These are phyloP conservation scores for Brachycybe producta DNA, from an alignment of 2,888 invertebrate genomes.

Conservation along the genomic window DNA sequence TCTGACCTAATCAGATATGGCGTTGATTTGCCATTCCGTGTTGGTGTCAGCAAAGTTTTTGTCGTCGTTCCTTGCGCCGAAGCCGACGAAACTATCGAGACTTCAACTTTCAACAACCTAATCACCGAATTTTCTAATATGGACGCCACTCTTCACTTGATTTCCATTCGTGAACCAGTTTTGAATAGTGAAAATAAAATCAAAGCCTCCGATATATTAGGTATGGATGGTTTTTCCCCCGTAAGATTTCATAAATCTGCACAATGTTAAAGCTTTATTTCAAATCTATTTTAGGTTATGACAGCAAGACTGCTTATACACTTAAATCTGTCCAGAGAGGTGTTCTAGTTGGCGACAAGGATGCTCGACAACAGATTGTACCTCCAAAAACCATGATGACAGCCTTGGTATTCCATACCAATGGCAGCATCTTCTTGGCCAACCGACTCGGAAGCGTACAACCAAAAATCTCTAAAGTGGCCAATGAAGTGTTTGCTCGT, in stretches of 20 bases:
- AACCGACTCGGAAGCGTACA: conserved; percentile 27
- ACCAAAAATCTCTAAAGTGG: conserved; percentile 28
- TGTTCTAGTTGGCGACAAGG: conserved; percentile 27
- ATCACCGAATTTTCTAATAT: conserved; percentile 29
- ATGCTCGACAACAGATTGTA: conserved; percentile 29
- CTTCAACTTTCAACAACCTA: conserved; percentile 29
- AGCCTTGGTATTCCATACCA: conserved; percentile 34
- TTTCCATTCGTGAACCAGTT: conserved; percentile 25
- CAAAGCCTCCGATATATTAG: conserved; percentile 21
- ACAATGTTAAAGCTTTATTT: not conserved
- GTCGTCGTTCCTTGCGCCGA: conserved; percentile 35
- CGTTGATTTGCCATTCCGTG: conserved; percentile 34
- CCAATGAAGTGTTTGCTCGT: conserved; percentile 32
- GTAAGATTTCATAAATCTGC: not conserved
- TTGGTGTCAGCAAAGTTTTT: conserved; percentile 38
- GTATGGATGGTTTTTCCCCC: conserved; percentile 4
- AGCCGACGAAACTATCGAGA: conserved; percentile 26
- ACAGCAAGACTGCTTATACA: conserved; percentile 32
- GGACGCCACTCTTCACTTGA: conserved; percentile 30
- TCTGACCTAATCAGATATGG: conserved; percentile 29
- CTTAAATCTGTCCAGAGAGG: conserved; percentile 26
- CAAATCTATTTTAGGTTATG: conserved; percentile 28
- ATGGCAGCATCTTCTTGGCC: conserved; percentile 33
- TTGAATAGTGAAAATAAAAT: conserved; percentile 23
- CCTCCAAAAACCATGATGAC: conserved; percentile 34